Evolutionary conservation across 2,888 invertebrate species (phyloP), one percentile per base, ranked within the genome.

Genomic region (Aphidoletes aphidimyza): DNA sequence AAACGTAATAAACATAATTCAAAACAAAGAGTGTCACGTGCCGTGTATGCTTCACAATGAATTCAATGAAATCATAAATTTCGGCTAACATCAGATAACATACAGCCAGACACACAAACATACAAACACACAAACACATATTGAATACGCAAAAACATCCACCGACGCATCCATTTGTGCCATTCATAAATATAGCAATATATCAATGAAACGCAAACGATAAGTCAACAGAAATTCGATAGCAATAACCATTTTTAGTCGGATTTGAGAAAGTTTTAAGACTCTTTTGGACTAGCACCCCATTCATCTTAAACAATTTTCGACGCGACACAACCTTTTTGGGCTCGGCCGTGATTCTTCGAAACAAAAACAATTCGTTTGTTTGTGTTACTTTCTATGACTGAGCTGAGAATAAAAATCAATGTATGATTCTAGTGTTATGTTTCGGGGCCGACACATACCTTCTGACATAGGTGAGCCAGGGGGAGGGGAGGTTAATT

Each of bases 191-290:
- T 69, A 69, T 69, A 9, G 30, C 34, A 69, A 69, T 69, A 69
- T 69, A 69, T 69, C 69, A 69, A 30, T 30, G 14, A 14, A 69
- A 30, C 34, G 30, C 11, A 69, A 69, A 69, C 69, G 69, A 69
- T 69, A 69, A 69, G 69, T 69, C 69, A 69, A 69, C 30, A 30
- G 26, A 69, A 69, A 69, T 69, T 69, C 30, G 69, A 69, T 69
- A 69, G 30, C 69, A 69, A 69, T 69, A 69, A 69, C 69, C 69
- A 69, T 69, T 34, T 69, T 69, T 11, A 30, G 30, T 69, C 34
- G 69, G 26, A 69, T 69, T 69, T 30, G 69, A 14, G 69, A 69
- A 69, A 69, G 14, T 69, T 69, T 69, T 69, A 69, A 69, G 69
- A 69, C 69, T 30, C 30, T 34, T 69, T 69, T 69, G 6, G 69